phyloP scores from a whole-genome alignment of 1,140 invertebrate species.

The Paracyclopina nana region DNA sequence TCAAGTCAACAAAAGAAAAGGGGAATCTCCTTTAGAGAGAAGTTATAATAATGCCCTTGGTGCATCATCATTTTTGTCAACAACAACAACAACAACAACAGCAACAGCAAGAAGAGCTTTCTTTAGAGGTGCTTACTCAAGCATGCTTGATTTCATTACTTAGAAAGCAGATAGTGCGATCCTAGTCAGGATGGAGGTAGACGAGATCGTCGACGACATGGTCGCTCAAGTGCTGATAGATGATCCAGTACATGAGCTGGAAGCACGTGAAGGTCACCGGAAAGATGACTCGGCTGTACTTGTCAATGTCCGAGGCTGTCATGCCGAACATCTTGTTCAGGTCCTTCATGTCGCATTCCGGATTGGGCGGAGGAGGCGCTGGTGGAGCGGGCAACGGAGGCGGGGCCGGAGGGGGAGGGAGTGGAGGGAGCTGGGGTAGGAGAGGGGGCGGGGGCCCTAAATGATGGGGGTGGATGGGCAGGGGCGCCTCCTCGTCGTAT shows the following conservation, averaged over 20 bases:
- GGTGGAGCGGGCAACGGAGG: conserved; percentile 2
- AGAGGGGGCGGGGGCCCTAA: neutral
- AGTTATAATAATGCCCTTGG: too few relatives aligned
- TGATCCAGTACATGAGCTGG: conserved; percentile 96
- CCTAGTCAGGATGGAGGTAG: conserved; percentile 31
- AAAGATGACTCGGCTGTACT: conserved; percentile 84
- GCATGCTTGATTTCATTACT: too few relatives aligned
- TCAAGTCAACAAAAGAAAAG: too few relatives aligned
- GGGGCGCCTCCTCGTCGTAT: conserved; percentile 36
- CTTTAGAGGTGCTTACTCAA: too few relatives aligned
- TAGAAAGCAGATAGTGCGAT: too few relatives aligned
- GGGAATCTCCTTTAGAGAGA: too few relatives aligned
- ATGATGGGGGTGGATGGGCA: too few relatives aligned
- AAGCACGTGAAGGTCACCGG: conserved; percentile 92
- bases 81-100: too few relatives aligned
- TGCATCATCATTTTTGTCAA: too few relatives aligned
- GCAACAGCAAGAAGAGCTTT: too few relatives aligned
- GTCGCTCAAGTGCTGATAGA: conserved; percentile 84
- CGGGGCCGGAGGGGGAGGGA: neutral
- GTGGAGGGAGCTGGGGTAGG: neutral
- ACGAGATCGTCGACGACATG: conserved; percentile 79
- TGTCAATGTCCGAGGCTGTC: conserved; percentile 86
- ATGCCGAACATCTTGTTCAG: conserved; percentile 71
- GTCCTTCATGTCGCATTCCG: conserved; percentile 35
- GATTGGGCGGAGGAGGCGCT: conserved; percentile 6